Base-by-base conservation (phyloP, 2,888 invertebrate genomes). In the Embidobia sp. region DNA sequence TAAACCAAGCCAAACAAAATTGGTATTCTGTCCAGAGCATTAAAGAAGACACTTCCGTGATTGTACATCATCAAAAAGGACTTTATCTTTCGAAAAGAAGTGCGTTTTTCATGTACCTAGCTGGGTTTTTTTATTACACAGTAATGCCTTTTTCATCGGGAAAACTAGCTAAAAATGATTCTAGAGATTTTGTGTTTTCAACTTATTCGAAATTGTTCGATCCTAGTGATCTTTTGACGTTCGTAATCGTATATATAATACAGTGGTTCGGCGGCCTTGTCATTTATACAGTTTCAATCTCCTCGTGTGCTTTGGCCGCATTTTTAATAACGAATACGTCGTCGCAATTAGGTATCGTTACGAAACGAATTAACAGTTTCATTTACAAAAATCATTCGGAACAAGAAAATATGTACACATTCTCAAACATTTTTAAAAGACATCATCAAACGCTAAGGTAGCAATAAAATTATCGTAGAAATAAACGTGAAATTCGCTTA, bases 21-120 rank as follows among this genome's bases (percentile, higher is more conserved):
- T 78, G 74, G 77, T 1, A 3, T 0, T 46, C 37, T 33, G 6
- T 64, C 10, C 8, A 44, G 8, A 55, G 42, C 42, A 7, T 0
- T 0, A 49, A 63, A 29, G 61, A 75, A 31, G 27, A 19, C 8
- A 0, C 31, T 2, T 40, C 67, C 0, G 67, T 72, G 66, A 11
- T 59, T 1, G 72, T 67, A 16, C 44, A 51, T 53, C 37, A 57
- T 26, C 6, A 42, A 1, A 4, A 80, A 1, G 82, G 82, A 1
- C 70, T 82, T 3, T 44, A 55, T 4, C 57, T 81, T n/a, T 67
- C 78, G 0, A 64, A 16, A 6, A 2, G 78, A 0, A 80, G 82
- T 48, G 80, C 79, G 1, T 5, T 79, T 1, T 81, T 82, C 42
- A 82, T 82, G 80, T 81, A 83, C 10, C 8, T 73, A 2, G 83